Conservation (phyloP, 1,140 invertebrate species). For the Maconellicoccus hirsutus region DNA sequence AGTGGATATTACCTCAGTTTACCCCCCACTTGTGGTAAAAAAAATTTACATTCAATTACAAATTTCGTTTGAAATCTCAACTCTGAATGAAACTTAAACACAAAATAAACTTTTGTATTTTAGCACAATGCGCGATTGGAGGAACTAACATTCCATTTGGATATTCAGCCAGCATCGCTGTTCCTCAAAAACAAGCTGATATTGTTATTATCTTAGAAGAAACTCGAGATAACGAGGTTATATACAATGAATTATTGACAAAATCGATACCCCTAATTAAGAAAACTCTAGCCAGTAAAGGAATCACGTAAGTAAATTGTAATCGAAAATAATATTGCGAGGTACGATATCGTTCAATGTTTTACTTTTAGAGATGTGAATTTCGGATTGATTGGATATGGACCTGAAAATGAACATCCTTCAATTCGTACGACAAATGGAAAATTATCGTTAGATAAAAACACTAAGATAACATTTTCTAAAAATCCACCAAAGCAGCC, state of each 20-base stretch:
- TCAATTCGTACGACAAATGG: slow-evolving; percentile 27
- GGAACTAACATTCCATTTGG: slow-evolving; percentile 40
- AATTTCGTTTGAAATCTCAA: background rate
- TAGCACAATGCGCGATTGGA: slow-evolving; percentile 46
- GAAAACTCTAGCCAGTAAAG: slow-evolving; percentile 41
- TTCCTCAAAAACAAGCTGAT: slow-evolving; percentile 57
- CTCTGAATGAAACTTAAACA: background rate
- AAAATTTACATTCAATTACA: background rate
- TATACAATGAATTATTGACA: slow-evolving; percentile 38
- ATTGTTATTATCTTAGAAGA: slow-evolving; percentile 58
- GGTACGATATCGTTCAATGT: no score
- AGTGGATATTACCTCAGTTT: background rate
- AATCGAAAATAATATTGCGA: no score
- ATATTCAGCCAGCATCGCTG: slow-evolving; percentile 49
- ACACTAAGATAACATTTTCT: slow-evolving; percentile 4
- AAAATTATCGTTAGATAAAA: slow-evolving; percentile 24
- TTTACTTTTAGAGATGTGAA: slow-evolving; percentile 30
- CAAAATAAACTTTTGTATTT: slow-evolving; percentile 20
- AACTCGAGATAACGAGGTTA: slow-evolving; percentile 36
- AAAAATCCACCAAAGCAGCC: background rate
- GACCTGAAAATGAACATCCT: slow-evolving; percentile 24
- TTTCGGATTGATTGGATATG: slow-evolving; percentile 27
- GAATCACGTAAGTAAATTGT: slow-evolving; percentile 42
- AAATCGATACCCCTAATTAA: slow-evolving; percentile 37
- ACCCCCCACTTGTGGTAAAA: background rate